phyloP scores from a whole-genome alignment of 2,113 vertebrate species.

The Laticauda colubrina region DNA sequence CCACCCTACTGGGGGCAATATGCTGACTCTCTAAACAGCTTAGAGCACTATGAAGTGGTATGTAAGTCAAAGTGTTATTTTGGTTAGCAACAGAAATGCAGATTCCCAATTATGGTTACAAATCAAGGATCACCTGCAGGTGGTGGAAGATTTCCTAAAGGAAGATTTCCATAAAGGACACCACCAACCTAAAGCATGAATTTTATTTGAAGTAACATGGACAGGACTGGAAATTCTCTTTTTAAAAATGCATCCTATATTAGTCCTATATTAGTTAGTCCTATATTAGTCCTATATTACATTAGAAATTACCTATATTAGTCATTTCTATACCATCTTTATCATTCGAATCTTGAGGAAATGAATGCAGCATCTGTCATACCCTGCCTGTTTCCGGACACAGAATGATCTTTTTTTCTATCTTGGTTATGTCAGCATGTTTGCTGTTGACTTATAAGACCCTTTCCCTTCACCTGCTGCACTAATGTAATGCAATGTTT shows the following conservation, averaged over 20 bases:
- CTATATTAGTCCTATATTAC: no score
- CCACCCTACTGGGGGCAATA: neutral
- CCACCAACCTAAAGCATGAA: neutral
- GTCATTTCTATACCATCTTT: slow-evolving; percentile 43
- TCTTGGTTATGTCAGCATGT: neutral
- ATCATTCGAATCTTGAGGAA: slow-evolving; percentile 47
- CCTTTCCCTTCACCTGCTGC: neutral
- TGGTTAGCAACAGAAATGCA: neutral
- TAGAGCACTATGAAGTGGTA: neutral
- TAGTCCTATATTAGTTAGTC: slow-evolving; percentile 14
- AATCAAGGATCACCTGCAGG: neutral
- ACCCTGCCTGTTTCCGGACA: slow-evolving; percentile 44
- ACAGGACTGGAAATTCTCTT: slow-evolving; percentile 53
- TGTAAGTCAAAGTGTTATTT: neutral
- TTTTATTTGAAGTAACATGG: slow-evolving; percentile 15
- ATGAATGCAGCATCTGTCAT: slow-evolving; percentile 25
- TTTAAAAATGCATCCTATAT: slow-evolving; percentile 59
- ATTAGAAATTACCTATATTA: no score
- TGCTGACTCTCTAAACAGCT: neutral
- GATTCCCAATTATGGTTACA: neutral
- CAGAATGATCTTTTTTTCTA: slow-evolving; percentile 4
- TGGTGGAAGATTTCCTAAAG: slow-evolving; percentile 43
- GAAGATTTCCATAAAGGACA: slow-evolving; percentile 50
- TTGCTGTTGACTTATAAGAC: neutral
- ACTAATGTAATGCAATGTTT: no score